phyloP scores from a whole-genome alignment of 2,888 invertebrate genomes.

The Papilio gigon region DNA sequence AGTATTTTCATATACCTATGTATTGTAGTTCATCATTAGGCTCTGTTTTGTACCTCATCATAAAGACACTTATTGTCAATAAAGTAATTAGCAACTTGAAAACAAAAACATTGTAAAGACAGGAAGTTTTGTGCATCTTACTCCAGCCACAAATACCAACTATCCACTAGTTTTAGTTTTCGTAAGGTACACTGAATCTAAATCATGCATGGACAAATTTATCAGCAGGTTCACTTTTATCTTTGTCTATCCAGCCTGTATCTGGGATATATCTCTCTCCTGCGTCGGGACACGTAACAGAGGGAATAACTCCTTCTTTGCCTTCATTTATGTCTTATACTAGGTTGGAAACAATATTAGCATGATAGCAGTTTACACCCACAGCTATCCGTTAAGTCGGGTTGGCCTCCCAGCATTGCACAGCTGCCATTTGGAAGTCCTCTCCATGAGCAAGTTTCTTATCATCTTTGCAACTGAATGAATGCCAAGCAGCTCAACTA shows the following conservation, averaged over 20 bases:
- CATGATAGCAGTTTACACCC: constrained; percentile 92
- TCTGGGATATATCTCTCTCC: constrained; percentile 88
- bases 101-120: background rate
- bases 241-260: constrained; percentile 85
- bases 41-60: too few species aligned
- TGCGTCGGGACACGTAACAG: constrained; percentile 95
- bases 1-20: background rate
- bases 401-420: constrained; percentile 86
- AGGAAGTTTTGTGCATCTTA: constrained; percentile 10
- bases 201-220: constrained; percentile 89
- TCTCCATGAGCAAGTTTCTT: constrained; percentile 88
- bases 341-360: constrained; percentile 62
- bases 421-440: constrained; percentile 85
- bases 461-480: constrained; percentile 90
- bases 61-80: background rate
- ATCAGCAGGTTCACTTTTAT: constrained; percentile 84
- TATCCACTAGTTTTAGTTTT: constrained; percentile 72
- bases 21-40: background rate
- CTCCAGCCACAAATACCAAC: constrained; percentile 55
- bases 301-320: constrained; percentile 78
- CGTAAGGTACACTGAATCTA: constrained; percentile 87
- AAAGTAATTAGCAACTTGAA: background rate
- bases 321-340: constrained; percentile 60
- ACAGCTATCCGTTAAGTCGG: constrained; percentile 86
- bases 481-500: constrained; percentile 94